Conservation (phyloP, 2,797 vertebrate genomes). For the Salarias fasciatus region DNA sequence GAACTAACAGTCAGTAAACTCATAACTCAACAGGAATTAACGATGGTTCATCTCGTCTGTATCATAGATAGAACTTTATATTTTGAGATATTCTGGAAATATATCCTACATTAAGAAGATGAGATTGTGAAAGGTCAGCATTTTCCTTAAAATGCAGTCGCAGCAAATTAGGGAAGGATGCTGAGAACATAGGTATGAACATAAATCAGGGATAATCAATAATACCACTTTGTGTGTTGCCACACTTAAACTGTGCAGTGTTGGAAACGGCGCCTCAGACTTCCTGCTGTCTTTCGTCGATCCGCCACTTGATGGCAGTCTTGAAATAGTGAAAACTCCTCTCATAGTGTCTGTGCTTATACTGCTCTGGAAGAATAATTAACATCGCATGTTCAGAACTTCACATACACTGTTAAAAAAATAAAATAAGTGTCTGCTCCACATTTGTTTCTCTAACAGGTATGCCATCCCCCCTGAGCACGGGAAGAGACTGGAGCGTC, state of each 20-base stretch:
- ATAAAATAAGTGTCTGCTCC: conserved; percentile 39
- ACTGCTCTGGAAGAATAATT: conserved; percentile 18
- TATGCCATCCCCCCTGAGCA: conserved; percentile 86
- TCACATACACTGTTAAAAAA: conserved; percentile 25
- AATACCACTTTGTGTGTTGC: background rate
- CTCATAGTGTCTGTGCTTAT: background rate
- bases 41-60: conserved; percentile 11
- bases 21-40: background rate
- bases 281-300: conserved; percentile 16
- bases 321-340: conserved; percentile 46
- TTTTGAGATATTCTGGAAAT: background rate
- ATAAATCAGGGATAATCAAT: background rate
- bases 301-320: conserved; percentile 78
- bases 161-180: background rate
- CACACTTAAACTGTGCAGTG: background rate
- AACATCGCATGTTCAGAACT: conserved; percentile 25
- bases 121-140: background rate
- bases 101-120: background rate
- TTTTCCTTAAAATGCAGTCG: background rate
- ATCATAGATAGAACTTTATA: background rate
- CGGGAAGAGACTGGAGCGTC: conserved; percentile 84
- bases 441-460: conserved; percentile 66
- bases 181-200: background rate
- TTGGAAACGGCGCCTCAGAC: background rate
- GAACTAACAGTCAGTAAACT: conserved; percentile 6